Evolutionary conservation across 2,888 invertebrate species (phyloP).

Genomic region (Diloba caeruleocephala): DNA sequence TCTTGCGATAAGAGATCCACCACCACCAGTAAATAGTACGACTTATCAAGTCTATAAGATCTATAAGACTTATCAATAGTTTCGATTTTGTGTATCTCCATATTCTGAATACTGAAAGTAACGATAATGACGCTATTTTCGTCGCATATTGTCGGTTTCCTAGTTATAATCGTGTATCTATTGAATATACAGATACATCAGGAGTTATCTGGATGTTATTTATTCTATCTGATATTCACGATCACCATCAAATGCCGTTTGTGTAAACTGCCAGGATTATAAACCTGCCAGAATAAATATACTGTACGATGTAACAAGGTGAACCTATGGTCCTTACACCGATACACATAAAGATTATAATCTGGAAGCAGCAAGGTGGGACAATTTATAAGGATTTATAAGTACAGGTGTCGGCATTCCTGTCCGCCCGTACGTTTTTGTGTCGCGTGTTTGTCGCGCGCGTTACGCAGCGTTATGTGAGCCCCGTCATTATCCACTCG

Average conservation of each 20-base stretch:
- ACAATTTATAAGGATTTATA: constrained; percentile 43
- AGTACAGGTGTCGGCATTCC: constrained; percentile 63
- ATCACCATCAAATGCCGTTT: constrained; percentile 22
- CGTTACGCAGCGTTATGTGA: background rate
- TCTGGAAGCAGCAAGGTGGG: constrained; percentile 22
- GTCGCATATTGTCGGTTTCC: constrained; percentile 17
- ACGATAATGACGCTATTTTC: constrained; percentile 9
- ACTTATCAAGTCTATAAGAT: too few relatives aligned
- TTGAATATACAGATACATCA: constrained; percentile 4
- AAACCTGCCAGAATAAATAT: constrained; percentile 45
- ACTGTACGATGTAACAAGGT: constrained; percentile 8
- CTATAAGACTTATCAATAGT: too few relatives aligned
- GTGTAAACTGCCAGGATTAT: constrained; percentile 32
- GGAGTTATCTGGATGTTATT: constrained; percentile 18
- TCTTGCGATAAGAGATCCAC: too few relatives aligned
- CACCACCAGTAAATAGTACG: too few relatives aligned
- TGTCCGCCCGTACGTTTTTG: constrained; percentile 40
- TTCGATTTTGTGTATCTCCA: too few relatives aligned
- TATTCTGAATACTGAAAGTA: constrained; percentile 1
- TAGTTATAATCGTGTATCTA: constrained; percentile 7
- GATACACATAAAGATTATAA: constrained; percentile 39
- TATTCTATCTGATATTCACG: constrained; percentile 27
- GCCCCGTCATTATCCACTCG: constrained; percentile 10
- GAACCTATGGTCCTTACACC: constrained; percentile 27
- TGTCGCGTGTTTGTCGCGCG: constrained; percentile 10